phyloP scores from a whole-genome alignment of 2,113 vertebrate genomes.

The Leptosomus discolor region DNA sequence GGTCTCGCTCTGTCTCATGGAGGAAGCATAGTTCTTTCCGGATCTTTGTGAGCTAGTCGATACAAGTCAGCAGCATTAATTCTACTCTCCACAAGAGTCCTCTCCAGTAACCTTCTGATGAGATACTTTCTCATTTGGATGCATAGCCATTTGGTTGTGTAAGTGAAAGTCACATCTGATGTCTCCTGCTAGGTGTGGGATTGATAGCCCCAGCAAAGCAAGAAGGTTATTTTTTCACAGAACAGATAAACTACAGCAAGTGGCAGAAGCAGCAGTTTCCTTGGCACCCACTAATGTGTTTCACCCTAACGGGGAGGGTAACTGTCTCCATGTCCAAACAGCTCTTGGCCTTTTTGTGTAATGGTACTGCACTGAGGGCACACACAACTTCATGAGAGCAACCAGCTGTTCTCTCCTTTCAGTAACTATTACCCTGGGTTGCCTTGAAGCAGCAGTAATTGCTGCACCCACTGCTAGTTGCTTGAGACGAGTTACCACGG shows the following conservation, averaged over 20 bases:
- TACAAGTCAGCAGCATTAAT: neutral
- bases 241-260: neutral
- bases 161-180: neutral
- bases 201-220: neutral
- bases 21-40: neutral
- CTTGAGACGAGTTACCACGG: accelerated
- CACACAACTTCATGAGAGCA: neutral
- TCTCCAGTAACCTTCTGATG: neutral
- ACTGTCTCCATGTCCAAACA: neutral
- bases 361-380: neutral
- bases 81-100: neutral
- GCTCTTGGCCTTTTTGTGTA: neutral
- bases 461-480: neutral
- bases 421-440: neutral
- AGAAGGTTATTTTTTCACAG: neutral
- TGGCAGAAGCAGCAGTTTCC: neutral
- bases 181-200: neutral
- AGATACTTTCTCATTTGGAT: neutral
- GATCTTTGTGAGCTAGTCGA: neutral
- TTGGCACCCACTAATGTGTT: neutral
- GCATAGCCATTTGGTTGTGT: neutral
- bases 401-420: neutral
- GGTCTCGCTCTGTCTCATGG: neutral
- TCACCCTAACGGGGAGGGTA: neutral
- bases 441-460: neutral